Evolutionary conservation across 2,113 vertebrate genomes (phyloP).

Genomic region (Actenoides hombroni): DNA sequence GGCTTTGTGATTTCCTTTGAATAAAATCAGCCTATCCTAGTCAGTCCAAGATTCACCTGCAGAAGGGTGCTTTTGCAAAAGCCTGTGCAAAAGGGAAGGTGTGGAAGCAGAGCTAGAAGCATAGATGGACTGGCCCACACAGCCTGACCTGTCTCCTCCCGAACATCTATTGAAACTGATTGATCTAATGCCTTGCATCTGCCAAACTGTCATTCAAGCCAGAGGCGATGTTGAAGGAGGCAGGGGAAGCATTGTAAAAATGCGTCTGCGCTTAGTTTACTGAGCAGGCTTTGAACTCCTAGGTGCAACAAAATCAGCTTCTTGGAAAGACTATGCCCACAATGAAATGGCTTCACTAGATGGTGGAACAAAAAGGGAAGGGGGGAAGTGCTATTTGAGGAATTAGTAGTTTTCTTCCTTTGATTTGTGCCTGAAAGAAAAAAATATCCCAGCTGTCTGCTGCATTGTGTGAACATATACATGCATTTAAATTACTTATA

Average conservation of each 20-base stretch:
- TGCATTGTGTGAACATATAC: constrained; percentile 78
- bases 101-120: neutral
- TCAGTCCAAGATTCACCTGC: neutral
- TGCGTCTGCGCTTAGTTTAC: constrained; percentile 57
- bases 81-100: neutral
- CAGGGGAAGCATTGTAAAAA: constrained; percentile 66
- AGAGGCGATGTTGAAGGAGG: constrained; percentile 75
- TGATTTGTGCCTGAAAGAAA: constrained; percentile 71
- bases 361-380: neutral
- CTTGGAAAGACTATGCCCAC: constrained; percentile 34
- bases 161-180: constrained; percentile 80
- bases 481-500: constrained; percentile 84
- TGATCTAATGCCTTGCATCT: constrained; percentile 83
- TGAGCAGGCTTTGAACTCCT: constrained; percentile 69
- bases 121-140: constrained; percentile 35
- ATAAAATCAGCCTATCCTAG: neutral
- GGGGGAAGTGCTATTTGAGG: constrained; percentile 18
- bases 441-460: constrained; percentile 74
- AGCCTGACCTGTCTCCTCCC: constrained; percentile 52
- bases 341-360: constrained; percentile 31
- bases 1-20: neutral
- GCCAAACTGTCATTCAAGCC: constrained; percentile 82
- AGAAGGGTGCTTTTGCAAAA: neutral
- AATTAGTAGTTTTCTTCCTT: constrained; percentile 51
- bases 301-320: constrained; percentile 41